Evolutionary conservation across 2,797 vertebrate genomes (phyloP).

Genomic region (Nothura maculosa): DNA sequence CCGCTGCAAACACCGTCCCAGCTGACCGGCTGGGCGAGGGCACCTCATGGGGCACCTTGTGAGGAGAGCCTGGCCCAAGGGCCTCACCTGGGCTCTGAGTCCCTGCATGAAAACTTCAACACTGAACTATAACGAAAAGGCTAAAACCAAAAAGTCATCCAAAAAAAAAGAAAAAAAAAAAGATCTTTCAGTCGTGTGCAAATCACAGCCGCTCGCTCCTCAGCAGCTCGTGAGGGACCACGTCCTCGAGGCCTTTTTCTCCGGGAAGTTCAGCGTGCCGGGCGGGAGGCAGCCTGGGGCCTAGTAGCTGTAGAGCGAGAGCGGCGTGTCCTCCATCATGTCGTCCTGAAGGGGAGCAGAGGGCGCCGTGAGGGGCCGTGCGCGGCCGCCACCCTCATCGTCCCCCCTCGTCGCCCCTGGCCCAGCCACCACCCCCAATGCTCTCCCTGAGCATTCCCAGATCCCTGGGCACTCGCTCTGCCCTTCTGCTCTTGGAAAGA

Average conservation of each 20-base stretch:
- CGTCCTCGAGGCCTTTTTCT: conserved; percentile 46
- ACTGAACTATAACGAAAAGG: conserved; percentile 36
- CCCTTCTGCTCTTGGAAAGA: conserved; percentile 7
- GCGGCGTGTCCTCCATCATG: conserved; percentile 94
- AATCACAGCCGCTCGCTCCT: conserved; percentile 64
- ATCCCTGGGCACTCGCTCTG: background rate
- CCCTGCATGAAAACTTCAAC: conserved; percentile 37
- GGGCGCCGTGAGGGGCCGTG: conserved; percentile 33
- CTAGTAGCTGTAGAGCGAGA: conserved; percentile 95
- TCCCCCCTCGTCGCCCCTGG: background rate
- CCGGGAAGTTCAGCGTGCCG: conserved; percentile 19
- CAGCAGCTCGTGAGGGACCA: conserved; percentile 44
- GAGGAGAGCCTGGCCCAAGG: conserved; percentile 32
- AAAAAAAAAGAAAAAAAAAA: background rate
- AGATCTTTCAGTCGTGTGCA: conserved; percentile 67
- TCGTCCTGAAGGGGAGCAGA: conserved; percentile 86
- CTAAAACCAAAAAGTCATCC: conserved; percentile 56
- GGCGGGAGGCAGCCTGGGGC: conserved; percentile 37
- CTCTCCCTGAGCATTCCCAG: background rate
- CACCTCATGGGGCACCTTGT: background rate
- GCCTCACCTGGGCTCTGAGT: conserved; percentile 30
- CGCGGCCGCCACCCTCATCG: background rate
- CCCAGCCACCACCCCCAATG: background rate
- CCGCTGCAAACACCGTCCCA: background rate
- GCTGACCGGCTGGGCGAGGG: conserved; percentile 8